These are phyloP conservation scores for Poicephalus meyeri DNA, from an alignment of 2,113 vertebrate species.

Conservation along the genomic window DNA sequence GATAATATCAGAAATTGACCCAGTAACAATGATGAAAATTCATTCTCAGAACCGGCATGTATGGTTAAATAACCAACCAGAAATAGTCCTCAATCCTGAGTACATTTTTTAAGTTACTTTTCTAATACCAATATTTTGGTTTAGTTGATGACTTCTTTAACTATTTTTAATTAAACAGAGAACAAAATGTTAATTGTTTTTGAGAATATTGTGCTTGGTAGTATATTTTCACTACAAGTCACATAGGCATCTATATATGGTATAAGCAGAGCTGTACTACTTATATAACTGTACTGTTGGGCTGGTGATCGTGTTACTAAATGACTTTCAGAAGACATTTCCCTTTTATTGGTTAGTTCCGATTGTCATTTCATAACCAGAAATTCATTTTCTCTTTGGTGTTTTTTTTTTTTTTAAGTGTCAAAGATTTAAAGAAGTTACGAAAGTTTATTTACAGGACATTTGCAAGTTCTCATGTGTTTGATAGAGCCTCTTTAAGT, in stretches of 20 bases:
- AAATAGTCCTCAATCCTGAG: neutral
- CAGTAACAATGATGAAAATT: neutral
- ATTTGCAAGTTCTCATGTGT: neutral
- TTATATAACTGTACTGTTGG: neutral
- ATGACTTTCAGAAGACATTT: neutral
- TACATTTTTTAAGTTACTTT: neutral
- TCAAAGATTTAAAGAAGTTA: neutral
- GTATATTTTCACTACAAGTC: neutral
- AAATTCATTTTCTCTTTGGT: neutral
- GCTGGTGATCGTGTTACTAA: neutral
- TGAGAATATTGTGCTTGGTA: neutral
- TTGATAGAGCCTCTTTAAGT: neutral
- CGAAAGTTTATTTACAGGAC: neutral
- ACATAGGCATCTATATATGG: neutral
- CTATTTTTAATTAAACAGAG: neutral
- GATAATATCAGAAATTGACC: neutral
- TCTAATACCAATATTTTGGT: neutral
- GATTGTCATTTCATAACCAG: neutral
- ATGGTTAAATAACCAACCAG: slow-evolving; percentile 26
- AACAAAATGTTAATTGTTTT: neutral
- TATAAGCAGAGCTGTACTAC: neutral
- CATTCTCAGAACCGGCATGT: slow-evolving; percentile 19
- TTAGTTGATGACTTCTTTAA: neutral
- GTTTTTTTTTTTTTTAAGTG: neutral
- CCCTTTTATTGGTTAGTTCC: neutral